Conservation (phyloP, 2,888 invertebrate species). For the Bugula neritina region DNA sequence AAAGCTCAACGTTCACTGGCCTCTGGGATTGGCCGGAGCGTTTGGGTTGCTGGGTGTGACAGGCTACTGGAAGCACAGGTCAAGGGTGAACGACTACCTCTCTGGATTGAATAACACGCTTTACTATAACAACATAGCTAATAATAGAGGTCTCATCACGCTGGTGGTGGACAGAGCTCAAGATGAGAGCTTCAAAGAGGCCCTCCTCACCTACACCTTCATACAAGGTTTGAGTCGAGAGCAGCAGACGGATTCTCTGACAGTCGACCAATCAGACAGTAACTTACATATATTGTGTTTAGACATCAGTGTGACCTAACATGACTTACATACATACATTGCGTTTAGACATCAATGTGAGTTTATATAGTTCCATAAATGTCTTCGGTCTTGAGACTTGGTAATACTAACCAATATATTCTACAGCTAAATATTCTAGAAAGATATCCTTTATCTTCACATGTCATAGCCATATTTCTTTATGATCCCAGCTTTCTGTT, state of each 20-base stretch:
- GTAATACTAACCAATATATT: too few species aligned
- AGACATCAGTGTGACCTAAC: too few species aligned
- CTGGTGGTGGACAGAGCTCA: slow-evolving; percentile 49
- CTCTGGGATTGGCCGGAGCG: slow-evolving; percentile 37
- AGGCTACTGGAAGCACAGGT: slow-evolving; percentile 41
- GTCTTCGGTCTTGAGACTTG: too few species aligned
- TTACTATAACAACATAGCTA: slow-evolving; percentile 50
- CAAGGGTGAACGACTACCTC: slow-evolving; percentile 42
- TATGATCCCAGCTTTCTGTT: too few species aligned
- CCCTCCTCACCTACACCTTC: slow-evolving; percentile 45
- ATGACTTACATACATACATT: too few species aligned
- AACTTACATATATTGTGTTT: too few species aligned
- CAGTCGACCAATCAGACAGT: neutral
- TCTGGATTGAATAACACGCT: slow-evolving; percentile 42
- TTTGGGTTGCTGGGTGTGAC: slow-evolving; percentile 37
- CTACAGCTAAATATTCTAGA: too few species aligned
- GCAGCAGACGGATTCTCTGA: neutral
- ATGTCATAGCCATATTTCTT: too few species aligned
- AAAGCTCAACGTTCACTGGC: slow-evolving; percentile 39
- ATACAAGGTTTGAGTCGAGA: slow-evolving; percentile 41
- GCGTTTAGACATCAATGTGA: too few species aligned
- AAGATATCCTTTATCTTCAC: too few species aligned
- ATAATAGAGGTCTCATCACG: slow-evolving; percentile 47
- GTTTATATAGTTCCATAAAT: too few species aligned
- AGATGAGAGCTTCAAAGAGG: slow-evolving; percentile 51